These are phyloP conservation scores for Nymphalis io DNA, from an alignment of 1,140 invertebrate species.

Conservation along the genomic window DNA sequence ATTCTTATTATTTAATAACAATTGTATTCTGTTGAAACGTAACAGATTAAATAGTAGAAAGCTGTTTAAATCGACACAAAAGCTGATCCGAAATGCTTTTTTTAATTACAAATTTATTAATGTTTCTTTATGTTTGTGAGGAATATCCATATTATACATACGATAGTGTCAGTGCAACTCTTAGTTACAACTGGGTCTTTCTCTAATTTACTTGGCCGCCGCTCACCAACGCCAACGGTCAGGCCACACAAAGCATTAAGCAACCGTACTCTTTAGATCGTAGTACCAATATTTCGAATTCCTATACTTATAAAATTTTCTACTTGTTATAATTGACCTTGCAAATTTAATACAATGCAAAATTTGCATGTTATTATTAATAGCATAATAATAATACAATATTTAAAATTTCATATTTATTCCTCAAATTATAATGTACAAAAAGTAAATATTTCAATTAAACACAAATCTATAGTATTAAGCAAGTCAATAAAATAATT, in stretches of 20 bases:
- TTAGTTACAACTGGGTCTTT: constrained; percentile 68
- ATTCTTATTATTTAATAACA: too few relatives aligned
- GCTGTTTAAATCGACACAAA: too few relatives aligned
- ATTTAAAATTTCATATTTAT: too few relatives aligned
- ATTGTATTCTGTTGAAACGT: too few relatives aligned
- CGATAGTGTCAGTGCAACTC: constrained; percentile 56
- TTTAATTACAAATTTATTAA: background rate
- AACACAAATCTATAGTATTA: constrained; percentile 38
- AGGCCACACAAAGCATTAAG: constrained; percentile 15
- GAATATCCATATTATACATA: constrained; percentile 47
- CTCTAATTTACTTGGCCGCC: constrained; percentile 71
- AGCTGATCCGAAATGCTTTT: too few relatives aligned
- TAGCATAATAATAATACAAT: too few relatives aligned
- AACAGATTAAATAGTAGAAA: too few relatives aligned
- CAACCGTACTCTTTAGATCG: constrained; percentile 26
- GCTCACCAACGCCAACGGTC: constrained; percentile 40
- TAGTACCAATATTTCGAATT: constrained; percentile 23
- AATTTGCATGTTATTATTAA: background rate
- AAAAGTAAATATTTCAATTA: constrained; percentile 1
- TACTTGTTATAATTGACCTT: background rate
- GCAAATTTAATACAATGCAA: background rate
- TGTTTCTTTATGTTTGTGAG: background rate
- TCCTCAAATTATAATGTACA: background rate
- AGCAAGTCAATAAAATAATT: constrained; percentile 57
- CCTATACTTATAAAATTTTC: background rate